These are phyloP conservation scores for Papilio demoleus DNA, from an alignment of 2,888 invertebrate species.

Conservation along the genomic window DNA sequence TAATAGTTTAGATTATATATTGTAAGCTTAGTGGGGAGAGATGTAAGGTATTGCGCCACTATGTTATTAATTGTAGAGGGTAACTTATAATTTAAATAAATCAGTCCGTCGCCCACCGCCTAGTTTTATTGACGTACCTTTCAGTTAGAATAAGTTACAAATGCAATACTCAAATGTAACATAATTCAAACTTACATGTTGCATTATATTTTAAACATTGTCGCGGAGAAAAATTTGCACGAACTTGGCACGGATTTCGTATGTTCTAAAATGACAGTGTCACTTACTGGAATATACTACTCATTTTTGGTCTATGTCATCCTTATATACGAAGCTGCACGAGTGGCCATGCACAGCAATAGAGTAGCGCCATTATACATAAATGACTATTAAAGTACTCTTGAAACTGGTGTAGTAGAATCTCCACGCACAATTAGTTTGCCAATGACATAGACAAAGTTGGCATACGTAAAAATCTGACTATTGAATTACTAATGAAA, in stretches of 20 bases:
- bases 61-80: too few relatives aligned
- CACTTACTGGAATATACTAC: not conserved
- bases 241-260: not conserved
- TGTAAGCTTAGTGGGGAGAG: too few relatives aligned
- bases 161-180: constrained; percentile 17
- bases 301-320: too few relatives aligned
- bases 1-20: too few relatives aligned
- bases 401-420: not conserved
- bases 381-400: too few relatives aligned
- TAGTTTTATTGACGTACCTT: too few relatives aligned
- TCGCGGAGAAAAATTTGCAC: not conserved
- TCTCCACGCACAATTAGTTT: not conserved
- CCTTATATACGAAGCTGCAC: too few relatives aligned
- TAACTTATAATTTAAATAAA: too few relatives aligned
- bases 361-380: too few relatives aligned
- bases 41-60: too few relatives aligned
- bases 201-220: not conserved
- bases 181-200: not conserved
- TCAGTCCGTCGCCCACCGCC: too few relatives aligned
- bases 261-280: not conserved
- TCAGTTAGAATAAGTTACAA: constrained; percentile 45
- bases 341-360: too few relatives aligned
- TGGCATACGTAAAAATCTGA: not conserved
- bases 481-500: constrained; percentile 12
- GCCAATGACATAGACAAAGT: not conserved